A percentile compares a stretch with the other conserved stretches of the same genome.
Evolutionary conservation across 2,113 vertebrate species (phyloP).

Genomic region (Fregetta grallaria): DNA sequence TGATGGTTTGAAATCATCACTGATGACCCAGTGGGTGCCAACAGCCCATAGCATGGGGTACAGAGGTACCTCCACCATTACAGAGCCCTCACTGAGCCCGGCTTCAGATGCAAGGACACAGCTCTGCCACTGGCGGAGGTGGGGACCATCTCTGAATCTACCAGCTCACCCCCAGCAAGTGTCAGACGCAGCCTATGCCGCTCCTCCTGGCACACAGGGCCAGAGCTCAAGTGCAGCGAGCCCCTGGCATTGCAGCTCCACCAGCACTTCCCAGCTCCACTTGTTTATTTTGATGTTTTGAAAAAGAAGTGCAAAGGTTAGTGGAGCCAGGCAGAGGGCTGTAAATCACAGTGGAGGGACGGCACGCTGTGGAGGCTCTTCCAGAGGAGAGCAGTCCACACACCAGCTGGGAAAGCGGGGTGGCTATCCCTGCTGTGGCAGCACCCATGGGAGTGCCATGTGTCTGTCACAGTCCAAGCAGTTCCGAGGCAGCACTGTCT

Average conservation of each 20-base stretch:
- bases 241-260: fast-evolving
- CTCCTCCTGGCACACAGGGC: not conserved
- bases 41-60: not conserved
- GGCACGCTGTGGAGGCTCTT: fast-evolving
- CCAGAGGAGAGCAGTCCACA: not conserved
- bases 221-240: fast-evolving
- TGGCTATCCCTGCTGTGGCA: fast-evolving
- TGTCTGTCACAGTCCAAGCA: fast-evolving
- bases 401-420: not conserved
- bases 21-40: not conserved
- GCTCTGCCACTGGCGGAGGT: fast-evolving
- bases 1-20: fast-evolving
- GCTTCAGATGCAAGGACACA: not conserved
- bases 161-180: not conserved
- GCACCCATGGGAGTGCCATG: fast-evolving
- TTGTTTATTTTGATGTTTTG: not conserved
- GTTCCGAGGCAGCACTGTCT: fast-evolving
- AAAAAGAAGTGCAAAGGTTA: not conserved
- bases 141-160: not conserved
- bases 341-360: not conserved
- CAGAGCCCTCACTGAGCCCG: not conserved
- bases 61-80: not conserved
- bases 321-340: not conserved
- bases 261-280: fast-evolving
- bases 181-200: fast-evolving